Evolutionary conservation across 2,888 invertebrate species (phyloP).

Genomic region (Eilema caniola): DNA sequence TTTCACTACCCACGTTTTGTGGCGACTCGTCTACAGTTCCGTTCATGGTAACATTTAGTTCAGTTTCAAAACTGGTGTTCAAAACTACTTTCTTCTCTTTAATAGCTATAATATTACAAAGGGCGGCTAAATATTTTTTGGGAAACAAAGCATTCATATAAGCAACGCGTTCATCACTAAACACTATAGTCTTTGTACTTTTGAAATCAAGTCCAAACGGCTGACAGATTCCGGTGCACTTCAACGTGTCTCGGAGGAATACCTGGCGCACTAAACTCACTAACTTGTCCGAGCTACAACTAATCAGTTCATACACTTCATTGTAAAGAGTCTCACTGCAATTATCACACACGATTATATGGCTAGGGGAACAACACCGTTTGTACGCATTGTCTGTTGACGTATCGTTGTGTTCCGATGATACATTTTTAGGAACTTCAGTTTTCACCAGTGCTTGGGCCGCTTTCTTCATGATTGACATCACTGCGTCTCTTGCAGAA

Average conservation of each 20-base stretch:
- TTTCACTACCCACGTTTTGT: constrained; percentile 68
- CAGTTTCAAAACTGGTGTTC: constrained; percentile 88
- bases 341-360: constrained; percentile 91
- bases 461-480: constrained; percentile 97
- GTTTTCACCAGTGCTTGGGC: constrained; percentile 94
- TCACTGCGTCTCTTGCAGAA: constrained; percentile 95
- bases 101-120: constrained; percentile 92
- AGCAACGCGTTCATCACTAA: constrained; percentile 82
- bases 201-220: constrained; percentile 88
- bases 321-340: constrained; percentile 91
- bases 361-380: constrained; percentile 91
- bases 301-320: constrained; percentile 91
- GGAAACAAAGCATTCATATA: constrained; percentile 89
- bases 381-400: constrained; percentile 75
- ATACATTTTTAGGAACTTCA: constrained; percentile 88
- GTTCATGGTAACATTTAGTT: constrained; percentile 81
- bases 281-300: constrained; percentile 89
- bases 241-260: constrained; percentile 88
- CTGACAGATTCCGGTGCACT: constrained; percentile 88
- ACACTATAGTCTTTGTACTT: constrained; percentile 84
- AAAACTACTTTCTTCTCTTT: constrained; percentile 89
- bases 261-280: constrained; percentile 87
- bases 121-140: constrained; percentile 90
- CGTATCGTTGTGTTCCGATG: constrained; percentile 80
- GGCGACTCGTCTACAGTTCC: constrained; percentile 76